Base-by-base conservation (phyloP, 2,113 vertebrate species). In the Oreochromis spilurus region DNA sequence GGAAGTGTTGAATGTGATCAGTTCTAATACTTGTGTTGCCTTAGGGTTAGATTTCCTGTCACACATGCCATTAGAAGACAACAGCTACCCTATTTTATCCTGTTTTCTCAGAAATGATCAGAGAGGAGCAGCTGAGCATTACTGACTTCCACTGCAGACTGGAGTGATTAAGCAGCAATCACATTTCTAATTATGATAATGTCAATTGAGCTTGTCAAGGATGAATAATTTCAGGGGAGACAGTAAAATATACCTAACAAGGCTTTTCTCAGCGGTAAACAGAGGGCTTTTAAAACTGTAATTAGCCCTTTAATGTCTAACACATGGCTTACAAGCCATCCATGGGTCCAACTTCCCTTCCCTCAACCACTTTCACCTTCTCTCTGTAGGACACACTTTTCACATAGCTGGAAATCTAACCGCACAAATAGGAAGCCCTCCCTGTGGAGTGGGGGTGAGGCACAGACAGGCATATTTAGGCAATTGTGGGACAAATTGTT, bases 271-370 rank as follows among this genome's bases (percentile, higher is more conserved):
- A 88, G 94, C 80, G 91, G 92, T 96, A 95, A 97, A 96, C 93
- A 93, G 86, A 5, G 81, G 53, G 89, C 92, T 96, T 95, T 97
- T 95, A 95, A 94, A 94, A 94, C 93, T 95, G 93, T 90, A 96
- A 97, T 97, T 96, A 96, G 95, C 93, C 86, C 87, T 94, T 92
- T 97, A 97, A 97, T 96, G 96, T 87, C 78, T 92, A 96, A 95
- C 96, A 96, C 93, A 96, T 96, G 94, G 91, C 89, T 86, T 62
- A 88, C 93, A 92, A 94, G 79, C 78, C 91, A 84, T 93, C 93
- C 94, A 90, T 88, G 90, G 88, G 87, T 84, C 90, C 77, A 26
- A 93, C 90, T 94, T 92, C 91, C 91, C 90, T 89, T 78, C 91
- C 85, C 88, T 85, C 70, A 81, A 89, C 92, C 90, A 91, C 91